phyloP scores from a whole-genome alignment of 2,113 vertebrate species.

The Irena cyanogastra region DNA sequence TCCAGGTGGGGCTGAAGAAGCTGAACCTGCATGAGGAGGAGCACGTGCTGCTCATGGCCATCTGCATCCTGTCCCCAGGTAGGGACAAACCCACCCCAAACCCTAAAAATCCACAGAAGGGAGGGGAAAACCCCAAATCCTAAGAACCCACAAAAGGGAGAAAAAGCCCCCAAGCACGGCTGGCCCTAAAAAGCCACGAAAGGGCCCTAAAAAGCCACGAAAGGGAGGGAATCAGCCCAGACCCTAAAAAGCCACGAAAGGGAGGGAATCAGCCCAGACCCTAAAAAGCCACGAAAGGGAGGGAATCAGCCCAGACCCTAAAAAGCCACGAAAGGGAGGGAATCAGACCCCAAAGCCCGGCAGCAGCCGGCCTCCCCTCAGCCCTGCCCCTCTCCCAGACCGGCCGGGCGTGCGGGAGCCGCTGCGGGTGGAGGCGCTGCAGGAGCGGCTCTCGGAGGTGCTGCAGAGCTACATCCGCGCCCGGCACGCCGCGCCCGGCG shows the following conservation, averaged over 20 bases:
- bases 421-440: slow-evolving; percentile 83
- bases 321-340: neutral
- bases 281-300: neutral
- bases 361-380: neutral
- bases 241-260: neutral
- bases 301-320: too few species aligned
- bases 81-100: neutral
- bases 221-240: neutral
- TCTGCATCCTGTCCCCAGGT: slow-evolving; percentile 97
- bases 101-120: too few species aligned
- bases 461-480: slow-evolving; percentile 93
- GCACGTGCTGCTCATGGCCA: slow-evolving; percentile 96
- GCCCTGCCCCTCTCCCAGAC: neutral
- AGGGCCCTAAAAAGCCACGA: too few species aligned
- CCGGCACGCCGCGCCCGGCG: slow-evolving; percentile 79
- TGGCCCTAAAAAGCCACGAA: too few species aligned
- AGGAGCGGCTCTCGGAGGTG: slow-evolving; percentile 87
- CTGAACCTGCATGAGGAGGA: slow-evolving; percentile 91
- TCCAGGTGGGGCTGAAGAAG: slow-evolving; percentile 96
- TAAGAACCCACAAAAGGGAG: neutral
- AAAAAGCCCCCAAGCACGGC: too few species aligned
- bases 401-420: slow-evolving; percentile 91
- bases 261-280: neutral
- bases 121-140: neutral
- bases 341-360: neutral